A percentile compares a stretch with the other conserved stretches of the same genome.
phyloP scores from a whole-genome alignment of 2,797 vertebrate genomes.

The Heterohyrax brucei region DNA sequence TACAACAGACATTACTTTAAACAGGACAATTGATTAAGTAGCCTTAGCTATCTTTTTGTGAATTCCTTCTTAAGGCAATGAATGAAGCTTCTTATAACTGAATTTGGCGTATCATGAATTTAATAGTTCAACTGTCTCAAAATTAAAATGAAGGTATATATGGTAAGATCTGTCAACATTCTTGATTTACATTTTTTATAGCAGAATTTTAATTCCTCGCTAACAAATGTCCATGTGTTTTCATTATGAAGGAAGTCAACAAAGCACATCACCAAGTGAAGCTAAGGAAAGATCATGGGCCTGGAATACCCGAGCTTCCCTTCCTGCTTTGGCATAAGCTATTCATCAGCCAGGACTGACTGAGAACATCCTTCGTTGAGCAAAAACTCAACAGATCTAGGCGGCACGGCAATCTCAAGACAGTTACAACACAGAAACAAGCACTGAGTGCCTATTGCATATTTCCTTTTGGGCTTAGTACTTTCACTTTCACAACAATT shows the following conservation, averaged over 20 bases:
- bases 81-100: no score
- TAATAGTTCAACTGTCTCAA: neutral
- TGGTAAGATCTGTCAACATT: neutral
- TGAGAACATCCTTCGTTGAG: neutral
- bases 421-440: neutral
- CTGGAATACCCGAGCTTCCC: neutral
- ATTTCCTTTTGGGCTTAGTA: neutral
- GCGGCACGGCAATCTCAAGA: neutral
- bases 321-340: neutral
- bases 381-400: neutral
- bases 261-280: neutral
- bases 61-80: no score
- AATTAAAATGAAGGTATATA: slow-evolving; percentile 14
- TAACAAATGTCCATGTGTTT: slow-evolving; percentile 24
- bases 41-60: no score
- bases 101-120: no score
- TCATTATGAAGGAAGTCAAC: slow-evolving; percentile 4
- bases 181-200: neutral
- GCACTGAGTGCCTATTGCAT: neutral
- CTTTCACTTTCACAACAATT: neutral
- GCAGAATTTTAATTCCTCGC: slow-evolving; percentile 15
- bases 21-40: no score
- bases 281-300: neutral
- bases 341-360: neutral
- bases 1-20: no score